Conservation (phyloP, 2,888 invertebrate genomes). For the Glomeris marginata region DNA sequence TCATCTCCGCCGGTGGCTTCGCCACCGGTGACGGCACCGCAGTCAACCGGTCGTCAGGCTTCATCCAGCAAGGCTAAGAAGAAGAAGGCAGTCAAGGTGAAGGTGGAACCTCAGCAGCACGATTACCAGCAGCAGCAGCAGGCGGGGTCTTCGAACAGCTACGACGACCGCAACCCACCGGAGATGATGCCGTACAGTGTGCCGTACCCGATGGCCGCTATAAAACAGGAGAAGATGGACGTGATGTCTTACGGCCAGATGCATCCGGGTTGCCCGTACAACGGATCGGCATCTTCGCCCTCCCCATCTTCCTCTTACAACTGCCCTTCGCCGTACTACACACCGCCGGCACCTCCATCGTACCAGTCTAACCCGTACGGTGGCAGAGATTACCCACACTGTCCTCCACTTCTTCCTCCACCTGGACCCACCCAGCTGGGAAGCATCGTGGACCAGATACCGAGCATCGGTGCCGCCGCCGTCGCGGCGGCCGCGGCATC, state of each 20-base stretch:
- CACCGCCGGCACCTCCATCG: constrained; percentile 21
- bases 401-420: constrained; percentile 26
- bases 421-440: constrained; percentile 35
- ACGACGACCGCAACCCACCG: constrained; percentile 4
- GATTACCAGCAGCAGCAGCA: constrained; percentile 7
- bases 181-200: too few relatives aligned
- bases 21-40: background rate
- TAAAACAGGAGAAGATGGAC: constrained; percentile 10
- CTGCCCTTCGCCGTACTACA: constrained; percentile 15
- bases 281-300: constrained; percentile 28
- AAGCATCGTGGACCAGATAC: constrained; percentile 10
- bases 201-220: background rate
- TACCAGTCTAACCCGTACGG: constrained; percentile 21
- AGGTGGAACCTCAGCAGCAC: background rate
- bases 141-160: background rate
- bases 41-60: background rate
- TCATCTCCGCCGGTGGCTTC: constrained; percentile 2
- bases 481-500: constrained; percentile 2
- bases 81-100: constrained; percentile 8
- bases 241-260: constrained; percentile 5
- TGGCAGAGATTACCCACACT: constrained; percentile 29
- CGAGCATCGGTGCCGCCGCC: constrained; percentile 7
- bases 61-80: constrained; percentile 8
- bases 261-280: constrained; percentile 12
- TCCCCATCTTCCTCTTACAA: constrained; percentile 18